Conservation (phyloP, 2,888 invertebrate genomes). For the Euzophera pinguis region DNA sequence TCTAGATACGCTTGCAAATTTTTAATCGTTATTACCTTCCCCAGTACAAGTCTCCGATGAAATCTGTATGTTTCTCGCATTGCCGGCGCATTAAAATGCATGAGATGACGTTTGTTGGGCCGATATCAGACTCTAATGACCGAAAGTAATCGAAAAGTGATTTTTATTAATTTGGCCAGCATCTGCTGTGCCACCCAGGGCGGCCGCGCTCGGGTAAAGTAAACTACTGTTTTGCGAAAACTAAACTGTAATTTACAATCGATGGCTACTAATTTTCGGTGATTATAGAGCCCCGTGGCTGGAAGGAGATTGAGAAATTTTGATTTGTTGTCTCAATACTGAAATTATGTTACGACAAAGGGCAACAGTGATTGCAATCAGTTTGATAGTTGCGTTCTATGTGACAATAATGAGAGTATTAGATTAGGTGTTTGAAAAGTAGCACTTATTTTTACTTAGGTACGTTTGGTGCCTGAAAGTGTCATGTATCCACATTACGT, state of each 20-base stretch:
- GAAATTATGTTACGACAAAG: neutral
- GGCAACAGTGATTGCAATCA: neutral
- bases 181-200: constrained; percentile 62
- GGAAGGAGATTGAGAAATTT: constrained; percentile 31
- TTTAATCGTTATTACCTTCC: constrained; percentile 8
- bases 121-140: constrained; percentile 48
- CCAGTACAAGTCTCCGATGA: neutral
- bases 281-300: constrained; percentile 5
- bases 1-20: constrained; percentile 8
- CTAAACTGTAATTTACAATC: constrained; percentile 36
- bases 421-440: no score
- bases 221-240: constrained; percentile 10
- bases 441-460: no score
- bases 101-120: constrained; percentile 45
- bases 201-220: constrained; percentile 18
- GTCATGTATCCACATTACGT: no score
- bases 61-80: constrained; percentile 10
- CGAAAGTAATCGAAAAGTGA: constrained; percentile 53
- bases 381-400: no score
- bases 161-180: constrained; percentile 48
- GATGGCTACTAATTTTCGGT: constrained; percentile 32
- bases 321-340: constrained; percentile 16
- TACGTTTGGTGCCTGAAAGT: no score
- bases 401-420: no score
- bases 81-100: constrained; percentile 47